Evolutionary conservation across 2,888 invertebrate species (phyloP), one percentile per base, ranked within the genome.

Genomic region (Chironomus riparius): DNA sequence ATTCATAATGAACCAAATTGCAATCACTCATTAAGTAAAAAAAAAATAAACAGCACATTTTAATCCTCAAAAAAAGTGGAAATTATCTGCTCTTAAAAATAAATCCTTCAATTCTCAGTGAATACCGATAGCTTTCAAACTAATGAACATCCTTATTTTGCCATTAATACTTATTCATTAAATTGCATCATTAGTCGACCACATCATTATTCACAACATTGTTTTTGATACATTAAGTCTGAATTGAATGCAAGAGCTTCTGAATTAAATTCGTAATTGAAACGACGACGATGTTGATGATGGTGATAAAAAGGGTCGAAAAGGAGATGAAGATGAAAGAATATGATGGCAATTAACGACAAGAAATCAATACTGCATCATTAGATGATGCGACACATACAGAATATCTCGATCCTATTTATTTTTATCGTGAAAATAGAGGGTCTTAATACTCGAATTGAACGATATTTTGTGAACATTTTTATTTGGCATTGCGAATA

Each of bases 321-420:
- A 48, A 13, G 24, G 50, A 48, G 48, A 22, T 70, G 24, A 21
- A 72, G 47, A 61, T 62, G 62, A 72, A 72, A 72, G 61, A 72
- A 72, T 72, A 72, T 72, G 72, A 72, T 72, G 72, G 62, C 72
- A 72, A 72, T 72, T 72, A 62, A 62, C 22, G 61, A 61, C 48
- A 62, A 50, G 61, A 72, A 62, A 72, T 72, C 72, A 72, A 72
- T 72, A 72, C 62, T 72, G 72, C 62, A 62, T 62, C 62, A 65
- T 65, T 65, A 65, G 65, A 65, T 65, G 65, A 13, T 13, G 65
- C 65, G 65, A 65, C 65, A 65, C 65, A 65, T 24, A 65, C 65
- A 21, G 56, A 56, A 56, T 56, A 15, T 56, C 18, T 56, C 50
- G 38, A n/a, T 50, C 56, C 18, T 15, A 56, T 56, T 56, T 18